Conservation (phyloP, 2,888 invertebrate genomes). For the Pteria penguin region DNA sequence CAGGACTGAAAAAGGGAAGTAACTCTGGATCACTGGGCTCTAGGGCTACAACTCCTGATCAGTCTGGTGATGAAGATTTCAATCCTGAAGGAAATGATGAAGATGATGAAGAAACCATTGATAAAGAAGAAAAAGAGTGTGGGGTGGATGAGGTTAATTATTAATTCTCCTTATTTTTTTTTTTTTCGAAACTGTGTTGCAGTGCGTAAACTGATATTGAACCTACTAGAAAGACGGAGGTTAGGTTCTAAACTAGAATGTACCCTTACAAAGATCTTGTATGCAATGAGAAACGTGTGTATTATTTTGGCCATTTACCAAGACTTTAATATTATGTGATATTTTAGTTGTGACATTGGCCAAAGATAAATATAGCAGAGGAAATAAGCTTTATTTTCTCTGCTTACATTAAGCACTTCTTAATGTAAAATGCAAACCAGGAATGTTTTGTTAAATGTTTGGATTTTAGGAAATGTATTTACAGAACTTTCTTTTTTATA, state of each 20-base stretch:
- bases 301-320: not conserved
- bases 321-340: not conserved
- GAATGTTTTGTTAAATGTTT: too few species aligned
- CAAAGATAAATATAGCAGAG: not conserved
- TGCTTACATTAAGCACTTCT: not conserved
- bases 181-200: too few species aligned
- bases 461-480: too few species aligned
- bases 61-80: constrained; percentile 86
- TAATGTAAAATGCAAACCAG: too few species aligned
- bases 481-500: too few species aligned
- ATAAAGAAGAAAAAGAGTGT: constrained; percentile 86
- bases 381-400: not conserved
- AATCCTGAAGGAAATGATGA: constrained; percentile 87
- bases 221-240: too few species aligned
- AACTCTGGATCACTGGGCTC: constrained; percentile 55
- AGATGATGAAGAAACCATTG: constrained; percentile 94
- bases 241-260: too few species aligned
- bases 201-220: too few species aligned
- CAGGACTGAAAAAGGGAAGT: constrained; percentile 71
- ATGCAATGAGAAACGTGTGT: too few species aligned
- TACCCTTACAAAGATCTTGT: too few species aligned
- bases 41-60: constrained; percentile 56
- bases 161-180: too few species aligned
- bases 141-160: constrained; percentile 83
- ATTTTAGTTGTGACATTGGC: not conserved